Conservation (phyloP, 2,888 invertebrate species). For the Folsomia manolachei region DNA sequence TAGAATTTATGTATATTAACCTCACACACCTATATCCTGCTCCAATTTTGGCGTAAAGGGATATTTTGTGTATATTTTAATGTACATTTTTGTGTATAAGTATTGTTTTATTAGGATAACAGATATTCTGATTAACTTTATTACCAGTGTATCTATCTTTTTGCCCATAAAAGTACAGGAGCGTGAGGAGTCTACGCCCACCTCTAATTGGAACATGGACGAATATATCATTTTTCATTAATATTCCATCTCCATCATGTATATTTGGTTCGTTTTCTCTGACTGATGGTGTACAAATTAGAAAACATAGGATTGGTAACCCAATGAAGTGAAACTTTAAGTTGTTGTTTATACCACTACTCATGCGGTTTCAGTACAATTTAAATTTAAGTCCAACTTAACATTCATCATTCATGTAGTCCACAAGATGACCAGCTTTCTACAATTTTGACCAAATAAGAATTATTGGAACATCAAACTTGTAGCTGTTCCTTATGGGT, state of each 20-base stretch:
- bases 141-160: background rate
- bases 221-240: slow-evolving; percentile 22
- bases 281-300: background rate
- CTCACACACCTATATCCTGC: no score
- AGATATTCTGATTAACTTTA: no score
- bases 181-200: slow-evolving; percentile 33
- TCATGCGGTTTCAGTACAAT: background rate
- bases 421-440: background rate
- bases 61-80: background rate
- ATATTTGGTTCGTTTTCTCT: background rate
- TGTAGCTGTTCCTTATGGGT: background rate
- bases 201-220: slow-evolving; percentile 40
- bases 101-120: no score
- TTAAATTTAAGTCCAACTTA: background rate
- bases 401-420: background rate
- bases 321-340: background rate
- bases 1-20: no score
- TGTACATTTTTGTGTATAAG: background rate
- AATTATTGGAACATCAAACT: background rate
- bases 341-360: slow-evolving; percentile 16
- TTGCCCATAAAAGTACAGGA: slow-evolving; percentile 17
- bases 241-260: background rate
- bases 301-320: no score
- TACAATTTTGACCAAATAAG: background rate
- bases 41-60: background rate